These are phyloP conservation scores for Pseudomyrmex concolor DNA, from an alignment of 1,140 invertebrate genomes.

Conservation along the genomic window DNA sequence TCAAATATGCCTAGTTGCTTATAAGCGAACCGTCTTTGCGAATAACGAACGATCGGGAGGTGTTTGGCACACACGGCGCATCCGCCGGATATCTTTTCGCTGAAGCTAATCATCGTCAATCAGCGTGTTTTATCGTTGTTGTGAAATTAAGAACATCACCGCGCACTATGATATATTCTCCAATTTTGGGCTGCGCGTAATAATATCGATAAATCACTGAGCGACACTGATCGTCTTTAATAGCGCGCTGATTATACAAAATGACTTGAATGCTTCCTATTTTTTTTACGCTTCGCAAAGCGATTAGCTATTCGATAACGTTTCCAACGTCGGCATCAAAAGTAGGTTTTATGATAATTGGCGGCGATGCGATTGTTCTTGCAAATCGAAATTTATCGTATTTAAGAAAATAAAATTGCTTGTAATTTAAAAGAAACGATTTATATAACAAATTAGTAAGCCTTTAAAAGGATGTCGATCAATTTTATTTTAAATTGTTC, in stretches of 20 bases:
- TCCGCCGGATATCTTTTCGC: not conserved
- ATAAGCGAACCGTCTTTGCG: not conserved
- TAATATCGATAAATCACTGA: conserved; percentile 36
- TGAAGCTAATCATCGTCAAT: not conserved
- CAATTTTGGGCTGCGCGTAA: conserved; percentile 29
- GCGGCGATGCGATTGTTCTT: conserved; percentile 1
- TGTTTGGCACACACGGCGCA: not conserved
- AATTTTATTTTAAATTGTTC: not conserved
- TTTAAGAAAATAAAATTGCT: not conserved
- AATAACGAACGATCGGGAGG: conserved; percentile 34
- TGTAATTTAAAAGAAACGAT: not conserved
- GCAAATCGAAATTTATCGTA: not conserved
- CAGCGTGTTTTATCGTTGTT: conserved; percentile 22
- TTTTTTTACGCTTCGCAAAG: conserved; percentile 11
- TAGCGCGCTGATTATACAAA: conserved; percentile 27
- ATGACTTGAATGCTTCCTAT: conserved; percentile 39
- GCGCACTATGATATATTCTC: not conserved
- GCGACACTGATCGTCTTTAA: conserved; percentile 41
- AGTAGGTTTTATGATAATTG: conserved; percentile 25
- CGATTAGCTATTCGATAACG: conserved; percentile 16
- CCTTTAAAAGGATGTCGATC: too few species aligned
- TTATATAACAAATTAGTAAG: not conserved
- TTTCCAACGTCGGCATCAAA: not conserved
- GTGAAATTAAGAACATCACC: conserved; percentile 19
- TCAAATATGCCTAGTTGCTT: conserved; percentile 53